These are phyloP conservation scores for Acanthosepion pharaonis DNA, from an alignment of 2,888 invertebrate genomes.

Conservation along the genomic window DNA sequence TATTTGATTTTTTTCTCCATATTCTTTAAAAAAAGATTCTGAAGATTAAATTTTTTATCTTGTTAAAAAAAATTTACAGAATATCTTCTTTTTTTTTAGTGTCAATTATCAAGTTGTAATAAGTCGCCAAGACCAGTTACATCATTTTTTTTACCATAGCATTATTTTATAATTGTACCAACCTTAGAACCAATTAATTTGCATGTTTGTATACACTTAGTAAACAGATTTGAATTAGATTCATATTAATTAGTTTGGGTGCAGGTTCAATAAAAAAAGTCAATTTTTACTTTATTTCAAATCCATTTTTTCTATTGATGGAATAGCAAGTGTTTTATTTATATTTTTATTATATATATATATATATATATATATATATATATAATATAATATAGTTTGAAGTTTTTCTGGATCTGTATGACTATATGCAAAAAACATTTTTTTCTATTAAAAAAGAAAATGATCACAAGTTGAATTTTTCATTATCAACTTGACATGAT, in stretches of 20 bases:
- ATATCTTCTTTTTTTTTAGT: not conserved
- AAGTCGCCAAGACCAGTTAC: constrained; percentile 33
- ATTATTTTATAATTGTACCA: constrained; percentile 15
- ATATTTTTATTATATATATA: too few species aligned
- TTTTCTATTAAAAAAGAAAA: too few species aligned
- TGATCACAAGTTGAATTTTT: too few species aligned
- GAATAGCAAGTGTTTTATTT: constrained; percentile 1
- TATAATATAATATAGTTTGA: constrained; percentile 49
- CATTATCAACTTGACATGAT: too few species aligned
- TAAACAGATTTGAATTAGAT: not conserved
- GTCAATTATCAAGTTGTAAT: not conserved
- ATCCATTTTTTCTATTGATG: not conserved
- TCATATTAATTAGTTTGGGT: not conserved
- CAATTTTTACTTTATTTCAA: not conserved
- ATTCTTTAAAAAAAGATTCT: not conserved
- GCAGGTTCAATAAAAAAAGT: not conserved
- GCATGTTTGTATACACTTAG: not conserved
- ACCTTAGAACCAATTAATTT: not conserved
- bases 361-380: too few species aligned
- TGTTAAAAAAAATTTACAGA: not conserved
- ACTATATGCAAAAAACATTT: too few species aligned
- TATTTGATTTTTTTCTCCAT: not conserved
- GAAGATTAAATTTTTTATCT: not conserved
- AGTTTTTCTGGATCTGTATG: too few species aligned
- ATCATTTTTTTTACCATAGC: not conserved